phyloP scores from a whole-genome alignment of 2,797 vertebrate genomes.

The Leptatherina wallacei region DNA sequence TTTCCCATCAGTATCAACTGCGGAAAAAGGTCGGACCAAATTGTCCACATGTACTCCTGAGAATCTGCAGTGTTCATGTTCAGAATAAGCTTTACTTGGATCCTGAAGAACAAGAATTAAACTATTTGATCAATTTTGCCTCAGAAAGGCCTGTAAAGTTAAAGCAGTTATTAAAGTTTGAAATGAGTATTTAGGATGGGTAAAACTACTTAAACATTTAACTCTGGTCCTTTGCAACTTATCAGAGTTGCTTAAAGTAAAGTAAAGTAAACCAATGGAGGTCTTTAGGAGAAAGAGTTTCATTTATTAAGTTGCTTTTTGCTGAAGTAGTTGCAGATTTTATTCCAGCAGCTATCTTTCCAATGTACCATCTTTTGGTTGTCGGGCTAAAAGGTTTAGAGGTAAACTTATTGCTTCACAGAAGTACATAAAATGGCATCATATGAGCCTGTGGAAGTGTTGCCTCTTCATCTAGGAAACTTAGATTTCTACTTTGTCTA shows the following conservation, averaged over 20 bases:
- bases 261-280: neutral
- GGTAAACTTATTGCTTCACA: neutral
- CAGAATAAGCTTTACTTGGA: neutral
- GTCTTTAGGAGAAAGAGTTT: slow-evolving; percentile 1
- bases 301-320: neutral
- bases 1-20: no score
- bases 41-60: no score
- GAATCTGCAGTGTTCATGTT: no score
- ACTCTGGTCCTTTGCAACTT: neutral
- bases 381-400: neutral
- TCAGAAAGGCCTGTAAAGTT: neutral
- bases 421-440: neutral
- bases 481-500: slow-evolving; percentile 11
- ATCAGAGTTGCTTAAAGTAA: neutral
- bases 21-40: no score
- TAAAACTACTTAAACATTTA: neutral
- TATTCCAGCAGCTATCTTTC: neutral
- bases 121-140: slow-evolving; percentile 1
- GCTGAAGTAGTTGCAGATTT: neutral
- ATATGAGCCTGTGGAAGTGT: neutral
- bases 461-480: neutral
- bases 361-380: neutral
- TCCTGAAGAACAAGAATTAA: slow-evolving; percentile 10
- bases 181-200: neutral
- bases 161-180: neutral